Conservation (phyloP, 30 jellyfish, hydroid and myxozoan species). For the Hydractinia echinata region DNA sequence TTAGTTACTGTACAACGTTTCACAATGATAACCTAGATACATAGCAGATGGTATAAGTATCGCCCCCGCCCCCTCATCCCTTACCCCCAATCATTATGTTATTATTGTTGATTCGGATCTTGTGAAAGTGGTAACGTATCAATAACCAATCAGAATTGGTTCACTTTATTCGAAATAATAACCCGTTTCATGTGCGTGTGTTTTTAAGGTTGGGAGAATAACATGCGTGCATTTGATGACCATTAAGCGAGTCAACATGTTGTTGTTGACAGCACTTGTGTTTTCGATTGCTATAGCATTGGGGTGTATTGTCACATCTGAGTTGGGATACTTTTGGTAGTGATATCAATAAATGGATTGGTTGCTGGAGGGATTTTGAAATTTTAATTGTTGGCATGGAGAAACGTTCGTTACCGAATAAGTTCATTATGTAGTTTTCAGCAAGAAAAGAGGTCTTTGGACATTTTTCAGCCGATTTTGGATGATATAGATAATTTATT, state of each 20-base stretch:
- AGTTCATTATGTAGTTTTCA: neutral
- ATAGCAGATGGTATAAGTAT: too few relatives aligned
- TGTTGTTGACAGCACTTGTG: neutral
- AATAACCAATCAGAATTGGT: too few relatives aligned
- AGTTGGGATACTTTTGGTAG: neutral
- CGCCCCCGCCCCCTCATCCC: too few relatives aligned
- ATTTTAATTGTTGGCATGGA: conserved; percentile 18
- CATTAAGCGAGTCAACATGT: neutral
- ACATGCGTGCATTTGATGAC: neutral
- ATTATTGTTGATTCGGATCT: too few relatives aligned
- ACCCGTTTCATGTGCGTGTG: too few relatives aligned
- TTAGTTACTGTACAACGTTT: too few relatives aligned
- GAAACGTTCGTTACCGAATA: conserved; percentile 5
- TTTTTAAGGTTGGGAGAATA: neutral
- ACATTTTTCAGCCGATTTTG: neutral
- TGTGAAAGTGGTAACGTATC: too few relatives aligned
- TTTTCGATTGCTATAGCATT: neutral
- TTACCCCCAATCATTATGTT: too few relatives aligned
- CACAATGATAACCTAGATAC: too few relatives aligned
- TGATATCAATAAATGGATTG: conserved; percentile 3
- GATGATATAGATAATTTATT: neutral
- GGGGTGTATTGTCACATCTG: neutral
- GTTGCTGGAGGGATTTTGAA: conserved; percentile 2
- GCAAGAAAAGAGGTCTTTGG: neutral
- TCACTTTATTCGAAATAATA: too few relatives aligned